phyloP scores from a whole-genome alignment of 1,140 invertebrate species.

The Ladona fulva region DNA sequence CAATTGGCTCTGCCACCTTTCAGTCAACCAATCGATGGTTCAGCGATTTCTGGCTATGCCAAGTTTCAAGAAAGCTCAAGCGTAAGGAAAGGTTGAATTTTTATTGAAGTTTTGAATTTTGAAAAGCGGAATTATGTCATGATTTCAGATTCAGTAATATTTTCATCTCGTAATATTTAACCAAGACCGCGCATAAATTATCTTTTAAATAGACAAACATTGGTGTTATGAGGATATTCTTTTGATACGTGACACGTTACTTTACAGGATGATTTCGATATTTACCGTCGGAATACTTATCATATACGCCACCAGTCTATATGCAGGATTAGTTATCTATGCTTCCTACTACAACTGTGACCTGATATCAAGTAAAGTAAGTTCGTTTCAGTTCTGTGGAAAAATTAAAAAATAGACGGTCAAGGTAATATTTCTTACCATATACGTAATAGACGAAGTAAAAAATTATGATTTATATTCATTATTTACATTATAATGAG shows the following conservation, averaged over 20 bases:
- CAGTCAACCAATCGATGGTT: conserved; percentile 77
- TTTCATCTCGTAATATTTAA: no score
- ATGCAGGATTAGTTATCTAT: background rate
- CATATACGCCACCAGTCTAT: background rate
- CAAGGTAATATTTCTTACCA: no score
- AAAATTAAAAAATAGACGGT: background rate
- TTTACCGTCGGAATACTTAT: background rate
- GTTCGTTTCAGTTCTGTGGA: background rate
- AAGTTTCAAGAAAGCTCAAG: conserved; percentile 54
- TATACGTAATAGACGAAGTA: no score
- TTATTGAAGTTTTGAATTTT: no score
- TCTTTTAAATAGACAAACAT: no score
- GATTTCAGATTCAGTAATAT: no score
- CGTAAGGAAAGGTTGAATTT: conserved; percentile 38
- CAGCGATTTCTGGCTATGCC: conserved; percentile 71
- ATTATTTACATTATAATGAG: no score
- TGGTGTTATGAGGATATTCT: no score
- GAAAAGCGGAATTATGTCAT: no score
- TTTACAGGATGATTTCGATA: background rate
- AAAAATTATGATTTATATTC: no score
- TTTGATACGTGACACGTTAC: background rate
- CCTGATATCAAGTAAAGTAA: background rate
- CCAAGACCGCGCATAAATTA: no score
- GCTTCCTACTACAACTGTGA: background rate
- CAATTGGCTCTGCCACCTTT: conserved; percentile 68